Conservation (phyloP, 2,888 invertebrate species). For the Heliconius hortense region DNA sequence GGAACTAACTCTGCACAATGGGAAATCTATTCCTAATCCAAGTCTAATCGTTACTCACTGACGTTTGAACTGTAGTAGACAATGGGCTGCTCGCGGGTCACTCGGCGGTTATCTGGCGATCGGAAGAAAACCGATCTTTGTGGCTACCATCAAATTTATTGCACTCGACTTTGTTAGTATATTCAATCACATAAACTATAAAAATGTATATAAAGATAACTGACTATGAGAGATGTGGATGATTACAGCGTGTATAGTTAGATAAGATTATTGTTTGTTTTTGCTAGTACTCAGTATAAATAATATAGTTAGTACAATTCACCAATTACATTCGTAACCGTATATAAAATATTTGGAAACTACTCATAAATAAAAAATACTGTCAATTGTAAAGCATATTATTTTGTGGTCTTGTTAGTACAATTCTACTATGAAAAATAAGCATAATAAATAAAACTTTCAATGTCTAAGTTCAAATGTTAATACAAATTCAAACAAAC, state of each 20-base stretch:
- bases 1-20: conserved; percentile 27
- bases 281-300: background rate
- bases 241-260: background rate
- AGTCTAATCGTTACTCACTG: conserved; percentile 45
- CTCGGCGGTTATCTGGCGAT: conserved; percentile 72
- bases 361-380: background rate
- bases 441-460: background rate
- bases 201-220: background rate
- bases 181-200: conserved; percentile 49
- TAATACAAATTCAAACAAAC: conserved; percentile 16
- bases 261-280: background rate
- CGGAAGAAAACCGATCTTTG: conserved; percentile 70
- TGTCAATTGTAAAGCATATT: background rate
- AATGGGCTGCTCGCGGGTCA: conserved; percentile 74
- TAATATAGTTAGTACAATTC: background rate
- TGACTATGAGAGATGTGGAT: background rate
- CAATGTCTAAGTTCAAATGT: conserved; percentile 12
- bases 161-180: conserved; percentile 63
- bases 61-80: conserved; percentile 61
- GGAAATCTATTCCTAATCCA: conserved; percentile 34
- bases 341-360: background rate
- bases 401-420: background rate
- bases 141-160: conserved; percentile 71
- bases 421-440: background rate
- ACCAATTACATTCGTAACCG: background rate